Evolutionary conservation across 2,113 vertebrate genomes (phyloP), one percentile per base, ranked within the genome.

Genomic region (Hypocryptadius cinnamomeus): DNA sequence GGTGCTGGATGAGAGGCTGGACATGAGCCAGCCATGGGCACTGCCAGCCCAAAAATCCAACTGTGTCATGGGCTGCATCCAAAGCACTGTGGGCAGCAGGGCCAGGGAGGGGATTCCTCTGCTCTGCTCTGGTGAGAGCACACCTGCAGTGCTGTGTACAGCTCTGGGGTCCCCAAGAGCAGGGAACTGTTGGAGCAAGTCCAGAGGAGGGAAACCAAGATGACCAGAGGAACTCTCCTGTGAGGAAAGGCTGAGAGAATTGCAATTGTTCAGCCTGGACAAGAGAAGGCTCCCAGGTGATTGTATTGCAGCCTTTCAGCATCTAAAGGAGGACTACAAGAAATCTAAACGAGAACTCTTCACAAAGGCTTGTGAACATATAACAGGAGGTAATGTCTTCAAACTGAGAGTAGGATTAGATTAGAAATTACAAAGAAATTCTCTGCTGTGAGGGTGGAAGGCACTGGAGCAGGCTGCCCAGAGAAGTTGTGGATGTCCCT

Each of bases 401-500:
- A 40, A 47, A 63, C 24, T 35, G 30, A 54, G 16, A n/a, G 11
- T 10, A 71, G 30, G 5, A 48, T 63, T 63, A 56, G 40, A 30
- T 42, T 17, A 42, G 30, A 7, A 0, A 22, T 27, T 48, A 40
- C 0, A 1, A 47, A 25, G 3, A 63, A 40, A 35, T 47, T 54
- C 9, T 17, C 3, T 54, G 19, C 40, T 54, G 9, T 79, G 48
- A 47, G 5, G 20, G 53, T 31, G 30, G 2, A n/a, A 61, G 4
- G 13, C 39, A 39, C 15, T 39, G n/a, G 5, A 39, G 7, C 13
- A 30, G 56, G 16, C 3, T 79, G 7, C n/a, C 56, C n/a, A 35
- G 40, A 40, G 47, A 54, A 86, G 13, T 2, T 47, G 10, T 6
- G n/a, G 15, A 17, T 71, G 16, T 39, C 11, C 20, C 19, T 54